Evolutionary conservation across 2,797 vertebrate species (phyloP).

Genomic region (Xenops minutus): DNA sequence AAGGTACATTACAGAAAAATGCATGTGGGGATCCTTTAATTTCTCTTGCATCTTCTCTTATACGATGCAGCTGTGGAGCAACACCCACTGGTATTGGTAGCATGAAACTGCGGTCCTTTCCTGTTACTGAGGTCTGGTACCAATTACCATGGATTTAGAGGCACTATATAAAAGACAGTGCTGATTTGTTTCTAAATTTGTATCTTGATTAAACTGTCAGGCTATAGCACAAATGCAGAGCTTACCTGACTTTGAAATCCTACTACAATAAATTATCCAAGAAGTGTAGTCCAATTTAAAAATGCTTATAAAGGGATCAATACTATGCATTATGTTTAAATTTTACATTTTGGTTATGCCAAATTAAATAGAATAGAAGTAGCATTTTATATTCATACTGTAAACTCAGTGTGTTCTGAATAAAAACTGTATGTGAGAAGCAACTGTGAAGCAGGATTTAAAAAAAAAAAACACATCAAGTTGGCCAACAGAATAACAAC

Average conservation of each 20-base stretch:
- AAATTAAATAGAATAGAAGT: not conserved
- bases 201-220: conserved; percentile 69
- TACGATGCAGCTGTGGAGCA: conserved; percentile 48
- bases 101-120: not conserved
- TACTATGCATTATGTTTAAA: not conserved
- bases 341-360: not conserved
- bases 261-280: conserved; percentile 33
- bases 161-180: conserved; percentile 62
- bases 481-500: not conserved
- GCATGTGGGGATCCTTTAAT: conserved; percentile 34
- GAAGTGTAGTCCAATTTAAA: not conserved
- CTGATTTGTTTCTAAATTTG: conserved; percentile 69
- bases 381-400: not conserved
- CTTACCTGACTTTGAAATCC: conserved; percentile 38
- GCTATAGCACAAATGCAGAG: not conserved
- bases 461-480: conserved; percentile 8
- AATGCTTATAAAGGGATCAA: not conserved
- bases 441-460: not conserved
- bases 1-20: conserved; percentile 42
- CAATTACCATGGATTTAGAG: conserved; percentile 63
- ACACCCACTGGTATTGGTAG: conserved; percentile 14
- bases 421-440: not conserved
- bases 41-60: conserved; percentile 52
- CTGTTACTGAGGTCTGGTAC: conserved; percentile 51
- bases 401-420: not conserved